These are phyloP conservation scores for Lepidochitona cinerea DNA, from an alignment of 2,888 invertebrate species.

Conservation along the genomic window DNA sequence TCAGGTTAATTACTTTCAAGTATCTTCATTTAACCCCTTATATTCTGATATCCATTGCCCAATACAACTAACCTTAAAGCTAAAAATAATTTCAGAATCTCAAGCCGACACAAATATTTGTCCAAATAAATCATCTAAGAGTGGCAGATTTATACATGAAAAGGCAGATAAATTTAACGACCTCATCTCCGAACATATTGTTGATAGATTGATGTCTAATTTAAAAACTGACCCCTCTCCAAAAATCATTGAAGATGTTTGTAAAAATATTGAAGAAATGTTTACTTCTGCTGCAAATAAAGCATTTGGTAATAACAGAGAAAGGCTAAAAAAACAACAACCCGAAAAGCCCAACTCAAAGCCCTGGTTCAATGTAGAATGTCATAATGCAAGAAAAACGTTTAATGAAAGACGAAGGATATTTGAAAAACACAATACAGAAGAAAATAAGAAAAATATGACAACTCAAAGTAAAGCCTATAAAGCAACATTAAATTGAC, in stretches of 20 bases:
- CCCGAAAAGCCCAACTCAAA: neutral
- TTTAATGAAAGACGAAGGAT: neutral
- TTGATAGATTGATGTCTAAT: neutral
- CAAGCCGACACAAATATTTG: too few relatives aligned
- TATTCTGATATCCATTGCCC: too few relatives aligned
- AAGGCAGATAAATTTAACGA: neutral
- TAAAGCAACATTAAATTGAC: too few relatives aligned
- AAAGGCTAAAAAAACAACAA: neutral
- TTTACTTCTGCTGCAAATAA: neutral
- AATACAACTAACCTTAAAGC: too few relatives aligned
- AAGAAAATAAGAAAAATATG: neutral
- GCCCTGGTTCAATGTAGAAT: neutral
- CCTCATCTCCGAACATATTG: neutral
- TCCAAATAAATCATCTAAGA: too few relatives aligned
- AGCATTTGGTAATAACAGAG: neutral
- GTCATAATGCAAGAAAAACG: neutral
- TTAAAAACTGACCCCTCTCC: neutral
- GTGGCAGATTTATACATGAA: too few relatives aligned
- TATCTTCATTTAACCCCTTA: too few relatives aligned
- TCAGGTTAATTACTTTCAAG: too few relatives aligned
- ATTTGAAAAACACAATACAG: neutral
- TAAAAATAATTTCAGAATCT: too few relatives aligned
- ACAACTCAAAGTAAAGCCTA: neutral
- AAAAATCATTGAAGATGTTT: neutral
- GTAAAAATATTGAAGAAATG: neutral